Percentiles rank a stretch among this genome's conserved stretches.
Conservation (phyloP, 1,140 invertebrate genomes). For the Coelopa frigida region DNA sequence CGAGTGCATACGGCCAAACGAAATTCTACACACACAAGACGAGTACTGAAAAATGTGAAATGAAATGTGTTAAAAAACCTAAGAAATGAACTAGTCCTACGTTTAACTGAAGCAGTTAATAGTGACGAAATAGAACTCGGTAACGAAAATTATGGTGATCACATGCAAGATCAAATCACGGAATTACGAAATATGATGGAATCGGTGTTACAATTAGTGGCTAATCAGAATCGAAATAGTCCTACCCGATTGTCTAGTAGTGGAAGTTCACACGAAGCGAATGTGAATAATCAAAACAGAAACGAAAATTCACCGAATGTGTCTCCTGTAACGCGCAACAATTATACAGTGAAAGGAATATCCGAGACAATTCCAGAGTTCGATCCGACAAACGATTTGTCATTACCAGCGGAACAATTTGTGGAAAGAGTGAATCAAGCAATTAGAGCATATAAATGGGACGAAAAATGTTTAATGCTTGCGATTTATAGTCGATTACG, state of each 20-base stretch:
- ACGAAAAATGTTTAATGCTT: conserved; percentile 4
- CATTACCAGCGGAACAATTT: conserved; percentile 10
- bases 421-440: conserved; percentile 11
- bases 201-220: too few relatives aligned
- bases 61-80: too few relatives aligned
- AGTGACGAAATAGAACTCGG: conserved; percentile 9
- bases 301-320: neutral
- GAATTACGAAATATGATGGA: conserved; percentile 5
- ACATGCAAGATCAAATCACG: conserved; percentile 5
- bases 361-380: conserved; percentile 10
- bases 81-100: conserved; percentile 1
- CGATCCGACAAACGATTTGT: conserved; percentile 8
- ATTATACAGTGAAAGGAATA: conserved; percentile 11
- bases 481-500: conserved; percentile 9
- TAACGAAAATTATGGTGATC: neutral
- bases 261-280: neutral
- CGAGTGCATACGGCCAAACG: too few relatives aligned
- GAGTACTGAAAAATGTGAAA: too few relatives aligned
- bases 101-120: neutral
- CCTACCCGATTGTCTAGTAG: too few relatives aligned
- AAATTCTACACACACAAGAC: too few relatives aligned
- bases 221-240: too few relatives aligned
- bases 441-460: conserved; percentile 1
- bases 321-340: neutral
- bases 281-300: neutral